Evolutionary conservation across 2,888 invertebrate species (phyloP).

Genomic region (Notocelia uddmanniana): DNA sequence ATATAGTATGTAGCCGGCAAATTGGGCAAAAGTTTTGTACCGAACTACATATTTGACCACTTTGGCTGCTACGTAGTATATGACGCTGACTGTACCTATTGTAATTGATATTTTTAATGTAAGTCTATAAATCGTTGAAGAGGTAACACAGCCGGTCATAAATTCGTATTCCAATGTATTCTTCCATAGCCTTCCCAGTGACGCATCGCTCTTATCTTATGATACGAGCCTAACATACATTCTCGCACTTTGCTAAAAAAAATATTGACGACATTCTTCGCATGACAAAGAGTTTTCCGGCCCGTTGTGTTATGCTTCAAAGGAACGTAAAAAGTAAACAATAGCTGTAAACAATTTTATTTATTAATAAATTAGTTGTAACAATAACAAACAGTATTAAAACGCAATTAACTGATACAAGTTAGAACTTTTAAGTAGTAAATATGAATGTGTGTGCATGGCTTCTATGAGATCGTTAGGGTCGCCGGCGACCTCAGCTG

Average conservation of each 20-base stretch:
- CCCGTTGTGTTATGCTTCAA: neutral
- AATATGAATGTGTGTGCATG: slow-evolving; percentile 94
- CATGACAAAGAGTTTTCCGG: neutral
- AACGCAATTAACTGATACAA: slow-evolving; percentile 87
- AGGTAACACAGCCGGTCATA: neutral
- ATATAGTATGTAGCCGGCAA: too few relatives aligned
- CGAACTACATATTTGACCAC: too few relatives aligned
- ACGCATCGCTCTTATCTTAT: neutral
- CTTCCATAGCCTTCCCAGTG: neutral
- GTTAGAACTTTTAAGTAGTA: slow-evolving; percentile 92
- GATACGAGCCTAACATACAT: neutral
- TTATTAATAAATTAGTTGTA: slow-evolving; percentile 30
- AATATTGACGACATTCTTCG: neutral
- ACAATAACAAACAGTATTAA: slow-evolving; percentile 52
- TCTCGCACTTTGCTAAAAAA: neutral
- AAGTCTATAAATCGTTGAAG: neutral
- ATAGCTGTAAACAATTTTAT: slow-evolving; percentile 3
- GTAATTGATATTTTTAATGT: neutral
- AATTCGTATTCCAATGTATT: neutral
- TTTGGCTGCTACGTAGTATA: too few relatives aligned
- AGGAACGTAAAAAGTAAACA: neutral
- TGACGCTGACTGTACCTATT: too few relatives aligned
- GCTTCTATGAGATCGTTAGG: slow-evolving; percentile 90
- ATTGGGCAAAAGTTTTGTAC: too few relatives aligned
- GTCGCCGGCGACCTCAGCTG: slow-evolving; percentile 88